phyloP scores from a whole-genome alignment of 2,797 vertebrate genomes.

The Urocyon cinereoargenteus region DNA sequence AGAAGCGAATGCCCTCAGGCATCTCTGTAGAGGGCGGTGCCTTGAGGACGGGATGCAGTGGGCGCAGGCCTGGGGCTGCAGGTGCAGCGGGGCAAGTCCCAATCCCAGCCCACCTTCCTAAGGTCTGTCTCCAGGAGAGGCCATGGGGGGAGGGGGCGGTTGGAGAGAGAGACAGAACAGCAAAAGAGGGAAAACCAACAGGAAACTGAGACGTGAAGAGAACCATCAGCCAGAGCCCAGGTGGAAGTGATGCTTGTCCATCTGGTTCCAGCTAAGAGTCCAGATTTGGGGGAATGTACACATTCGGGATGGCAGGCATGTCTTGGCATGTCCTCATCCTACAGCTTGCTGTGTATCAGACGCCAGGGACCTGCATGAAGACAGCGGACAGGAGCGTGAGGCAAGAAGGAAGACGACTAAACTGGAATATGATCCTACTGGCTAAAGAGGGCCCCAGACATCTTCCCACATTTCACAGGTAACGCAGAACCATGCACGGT shows the following conservation, averaged over 20 bases:
- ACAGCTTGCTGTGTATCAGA: slow-evolving; percentile 83
- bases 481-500: neutral
- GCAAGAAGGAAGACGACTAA: slow-evolving; percentile 1
- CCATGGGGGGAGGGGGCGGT: neutral
- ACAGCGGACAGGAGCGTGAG: slow-evolving; percentile 74
- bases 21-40: neutral
- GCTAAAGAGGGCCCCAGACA: neutral
- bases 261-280: neutral
- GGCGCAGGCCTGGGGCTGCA: neutral
- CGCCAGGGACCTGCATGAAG: slow-evolving; percentile 87
- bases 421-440: neutral
- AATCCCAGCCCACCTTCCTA: neutral
- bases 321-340: slow-evolving; percentile 84
- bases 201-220: neutral
- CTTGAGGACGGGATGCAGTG: neutral
- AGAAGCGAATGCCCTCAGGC: slow-evolving; percentile 31
- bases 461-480: neutral
- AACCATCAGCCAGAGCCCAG: neutral
- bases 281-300: neutral
- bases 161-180: slow-evolving; percentile 22
- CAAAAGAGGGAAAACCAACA: slow-evolving; percentile 41
- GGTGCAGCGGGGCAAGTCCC: neutral
- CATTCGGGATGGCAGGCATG: slow-evolving; percentile 45
- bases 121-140: slow-evolving; percentile 27
- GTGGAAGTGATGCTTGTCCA: neutral